Evolutionary conservation across 2,888 invertebrate species (phyloP).

Genomic region (Hololepta plana): DNA sequence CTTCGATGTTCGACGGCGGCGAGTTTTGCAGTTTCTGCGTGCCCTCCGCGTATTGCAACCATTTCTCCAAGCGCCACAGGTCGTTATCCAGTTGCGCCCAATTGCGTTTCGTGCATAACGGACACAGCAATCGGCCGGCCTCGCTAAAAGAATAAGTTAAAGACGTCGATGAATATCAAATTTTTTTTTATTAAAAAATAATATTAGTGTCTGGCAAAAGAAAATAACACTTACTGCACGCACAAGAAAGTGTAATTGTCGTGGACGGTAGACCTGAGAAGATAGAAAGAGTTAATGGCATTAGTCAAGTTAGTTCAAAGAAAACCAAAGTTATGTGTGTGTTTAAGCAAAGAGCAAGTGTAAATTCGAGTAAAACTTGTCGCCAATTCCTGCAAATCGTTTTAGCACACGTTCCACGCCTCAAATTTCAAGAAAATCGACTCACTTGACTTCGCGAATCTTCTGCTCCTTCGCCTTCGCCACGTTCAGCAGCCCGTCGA

Average conservation of each 20-base stretch:
- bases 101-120: constrained; percentile 69
- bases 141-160: constrained; percentile 35
- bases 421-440: no score
- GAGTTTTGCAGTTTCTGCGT: constrained; percentile 49
- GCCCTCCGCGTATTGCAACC: constrained; percentile 75
- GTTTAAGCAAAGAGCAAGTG: no score
- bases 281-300: no score
- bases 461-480: constrained; percentile 60
- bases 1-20: constrained; percentile 55
- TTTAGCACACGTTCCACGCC: no score
- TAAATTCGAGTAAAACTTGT: no score
- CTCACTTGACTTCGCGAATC: constrained; percentile 60
- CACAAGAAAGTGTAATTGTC: constrained; percentile 38
- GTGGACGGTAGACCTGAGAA: constrained; percentile 33
- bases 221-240: constrained; percentile 34
- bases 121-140: constrained; percentile 63
- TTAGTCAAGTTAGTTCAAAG: no score
- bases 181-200: constrained; percentile 6
- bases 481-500: constrained; percentile 46
- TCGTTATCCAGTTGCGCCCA: constrained; percentile 84
- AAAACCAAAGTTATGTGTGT: no score
- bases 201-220: constrained; percentile 4
- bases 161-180: constrained; percentile 4
- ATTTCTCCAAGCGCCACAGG: constrained; percentile 78
- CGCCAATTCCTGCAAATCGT: no score